Percentiles rank a stretch among this genome's conserved stretches.
Conservation (phyloP, 2,888 invertebrate genomes). For the Drosophila nigricruria region DNA sequence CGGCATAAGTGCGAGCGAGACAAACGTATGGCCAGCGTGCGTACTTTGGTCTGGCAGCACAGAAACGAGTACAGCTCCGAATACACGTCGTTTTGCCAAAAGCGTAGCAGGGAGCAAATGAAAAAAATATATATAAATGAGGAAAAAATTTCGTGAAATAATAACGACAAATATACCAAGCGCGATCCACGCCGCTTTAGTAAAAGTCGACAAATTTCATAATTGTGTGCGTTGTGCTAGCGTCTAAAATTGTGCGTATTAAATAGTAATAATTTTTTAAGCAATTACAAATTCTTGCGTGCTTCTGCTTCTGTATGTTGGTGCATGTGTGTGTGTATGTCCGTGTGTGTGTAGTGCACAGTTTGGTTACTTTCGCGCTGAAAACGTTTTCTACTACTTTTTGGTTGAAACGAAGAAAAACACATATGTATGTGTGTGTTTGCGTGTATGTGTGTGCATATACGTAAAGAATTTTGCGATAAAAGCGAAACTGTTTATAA, state of each 20-base stretch:
- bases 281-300: constrained; percentile 74
- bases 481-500: constrained; percentile 40
- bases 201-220: constrained; percentile 46
- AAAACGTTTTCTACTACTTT: constrained; percentile 69
- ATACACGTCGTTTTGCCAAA: constrained; percentile 81
- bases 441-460: constrained; percentile 26
- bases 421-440: constrained; percentile 20
- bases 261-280: constrained; percentile 57
- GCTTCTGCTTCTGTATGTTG: constrained; percentile 56
- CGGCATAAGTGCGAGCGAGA: constrained; percentile 48
- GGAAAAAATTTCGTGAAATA: constrained; percentile 70
- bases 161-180: constrained; percentile 61
- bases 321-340: constrained; percentile 34
- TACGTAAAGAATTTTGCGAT: constrained; percentile 37
- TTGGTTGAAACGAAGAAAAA: constrained; percentile 41
- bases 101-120: constrained; percentile 73
- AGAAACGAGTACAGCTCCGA: constrained; percentile 79
- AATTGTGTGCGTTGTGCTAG: constrained; percentile 52
- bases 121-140: constrained; percentile 72
- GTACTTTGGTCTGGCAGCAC: constrained; percentile 75
- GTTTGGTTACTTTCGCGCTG: constrained; percentile 74
- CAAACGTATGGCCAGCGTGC: constrained; percentile 40
- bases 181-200: constrained; percentile 72
- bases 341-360: constrained; percentile 57
- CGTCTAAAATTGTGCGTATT: constrained; percentile 64